These are phyloP conservation scores for Scopus umbretta DNA, from an alignment of 2,113 vertebrate genomes.

Conservation along the genomic window DNA sequence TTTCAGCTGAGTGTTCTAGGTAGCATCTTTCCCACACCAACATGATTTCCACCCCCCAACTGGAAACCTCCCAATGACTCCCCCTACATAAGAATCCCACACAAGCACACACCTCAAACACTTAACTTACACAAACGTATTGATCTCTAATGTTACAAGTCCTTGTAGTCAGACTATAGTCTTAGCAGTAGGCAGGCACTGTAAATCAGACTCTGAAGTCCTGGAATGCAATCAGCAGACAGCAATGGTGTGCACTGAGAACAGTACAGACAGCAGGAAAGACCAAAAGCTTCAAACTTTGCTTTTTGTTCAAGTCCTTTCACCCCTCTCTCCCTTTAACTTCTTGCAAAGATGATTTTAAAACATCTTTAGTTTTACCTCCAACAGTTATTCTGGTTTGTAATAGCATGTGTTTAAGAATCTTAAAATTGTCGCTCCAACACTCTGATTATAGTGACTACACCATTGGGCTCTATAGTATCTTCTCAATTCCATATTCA, in stretches of 20 bases:
- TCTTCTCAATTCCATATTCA: background rate
- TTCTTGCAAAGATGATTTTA: background rate
- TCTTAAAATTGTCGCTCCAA: background rate
- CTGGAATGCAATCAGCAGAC: background rate
- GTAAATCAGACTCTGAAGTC: background rate
- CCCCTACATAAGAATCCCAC: background rate
- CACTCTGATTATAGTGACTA: rapidly evolving
- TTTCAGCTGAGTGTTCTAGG: background rate
- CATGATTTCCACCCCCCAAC: background rate
- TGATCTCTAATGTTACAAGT: background rate
- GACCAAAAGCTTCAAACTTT: background rate
- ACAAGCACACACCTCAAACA: background rate
- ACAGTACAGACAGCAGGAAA: background rate
- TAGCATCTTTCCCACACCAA: background rate
- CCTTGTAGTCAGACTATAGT: background rate
- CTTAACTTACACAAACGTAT: background rate
- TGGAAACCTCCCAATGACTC: background rate
- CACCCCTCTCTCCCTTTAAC: background rate
- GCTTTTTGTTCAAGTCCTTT: background rate
- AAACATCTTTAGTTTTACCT: background rate
- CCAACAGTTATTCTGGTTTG: background rate
- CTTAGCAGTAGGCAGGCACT: background rate
- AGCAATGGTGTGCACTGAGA: background rate
- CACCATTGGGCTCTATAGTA: background rate
- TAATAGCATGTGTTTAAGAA: background rate